These are phyloP conservation scores for Physella acuta DNA, from an alignment of 1,140 invertebrate genomes.

Conservation along the genomic window DNA sequence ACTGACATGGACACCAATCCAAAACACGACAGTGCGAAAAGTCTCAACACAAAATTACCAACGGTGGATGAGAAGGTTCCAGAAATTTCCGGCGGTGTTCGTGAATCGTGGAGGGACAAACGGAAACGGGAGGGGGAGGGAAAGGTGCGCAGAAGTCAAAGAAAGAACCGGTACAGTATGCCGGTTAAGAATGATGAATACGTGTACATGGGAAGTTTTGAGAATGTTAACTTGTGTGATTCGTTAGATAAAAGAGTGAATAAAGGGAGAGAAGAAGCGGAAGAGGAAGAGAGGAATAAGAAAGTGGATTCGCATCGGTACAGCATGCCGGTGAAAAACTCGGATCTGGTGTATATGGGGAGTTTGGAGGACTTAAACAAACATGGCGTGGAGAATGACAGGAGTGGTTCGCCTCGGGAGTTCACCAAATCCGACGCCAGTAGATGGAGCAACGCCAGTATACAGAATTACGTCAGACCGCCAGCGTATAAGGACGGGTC, in stretches of 20 bases:
- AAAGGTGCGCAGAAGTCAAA: too few species aligned
- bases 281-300: neutral
- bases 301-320: neutral
- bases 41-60: neutral
- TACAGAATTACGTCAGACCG: too few species aligned
- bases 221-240: neutral
- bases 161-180: conserved; percentile 7
- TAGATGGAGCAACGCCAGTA: neutral
- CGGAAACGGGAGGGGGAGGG: too few species aligned
- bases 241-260: neutral
- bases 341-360: conserved; percentile 14
- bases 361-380: conserved; percentile 7
- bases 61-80: too few species aligned
- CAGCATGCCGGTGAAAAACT: conserved; percentile 5
- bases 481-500: too few species aligned
- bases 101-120: neutral
- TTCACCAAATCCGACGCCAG: too few species aligned
- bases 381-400: neutral
- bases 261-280: neutral
- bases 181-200: conserved; percentile 13
- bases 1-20: neutral
- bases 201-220: conserved; percentile 18
- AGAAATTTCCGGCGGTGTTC: too few species aligned
- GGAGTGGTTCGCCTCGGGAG: neutral
- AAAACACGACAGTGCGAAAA: neutral